These are phyloP conservation scores for Cephonodes hylas DNA, from an alignment of 2,888 invertebrate species.

Conservation along the genomic window DNA sequence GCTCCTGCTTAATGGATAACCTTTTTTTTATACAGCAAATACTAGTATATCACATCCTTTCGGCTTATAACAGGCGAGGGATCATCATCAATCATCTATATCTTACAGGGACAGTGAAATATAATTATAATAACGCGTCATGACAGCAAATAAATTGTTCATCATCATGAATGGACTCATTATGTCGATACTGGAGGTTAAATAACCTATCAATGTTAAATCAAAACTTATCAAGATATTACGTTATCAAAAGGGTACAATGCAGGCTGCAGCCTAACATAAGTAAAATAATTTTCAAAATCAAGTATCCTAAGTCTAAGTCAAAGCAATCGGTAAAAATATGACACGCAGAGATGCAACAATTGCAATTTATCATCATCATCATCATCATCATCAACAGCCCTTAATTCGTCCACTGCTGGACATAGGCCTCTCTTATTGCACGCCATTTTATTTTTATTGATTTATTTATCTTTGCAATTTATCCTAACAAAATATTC, in stretches of 20 bases:
- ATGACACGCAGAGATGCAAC: no score
- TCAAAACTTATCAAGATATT: neutral
- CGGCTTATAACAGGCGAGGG: neutral
- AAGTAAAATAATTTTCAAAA: no score
- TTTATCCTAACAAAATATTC: no score
- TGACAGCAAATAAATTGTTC: constrained; percentile 1
- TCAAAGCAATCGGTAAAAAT: no score
- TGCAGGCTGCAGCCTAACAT: neutral
- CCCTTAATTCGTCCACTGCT: no score
- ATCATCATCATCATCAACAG: no score
- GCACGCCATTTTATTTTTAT: no score
- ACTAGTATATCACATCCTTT: neutral
- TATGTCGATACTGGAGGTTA: neutral
- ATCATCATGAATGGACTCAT: neutral
- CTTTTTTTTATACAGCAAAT: neutral
- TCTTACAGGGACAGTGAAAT: constrained; percentile 1
- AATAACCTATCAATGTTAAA: neutral
- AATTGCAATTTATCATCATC: no score
- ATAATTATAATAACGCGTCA: neutral
- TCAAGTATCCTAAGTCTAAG: no score
- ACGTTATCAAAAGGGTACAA: neutral
- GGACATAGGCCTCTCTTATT: no score
- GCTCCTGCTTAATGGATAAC: neutral
- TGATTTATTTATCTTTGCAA: no score
- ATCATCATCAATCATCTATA: neutral